Evolutionary conservation across 2,888 invertebrate genomes (phyloP).

Genomic region (Hedya salicella): DNA sequence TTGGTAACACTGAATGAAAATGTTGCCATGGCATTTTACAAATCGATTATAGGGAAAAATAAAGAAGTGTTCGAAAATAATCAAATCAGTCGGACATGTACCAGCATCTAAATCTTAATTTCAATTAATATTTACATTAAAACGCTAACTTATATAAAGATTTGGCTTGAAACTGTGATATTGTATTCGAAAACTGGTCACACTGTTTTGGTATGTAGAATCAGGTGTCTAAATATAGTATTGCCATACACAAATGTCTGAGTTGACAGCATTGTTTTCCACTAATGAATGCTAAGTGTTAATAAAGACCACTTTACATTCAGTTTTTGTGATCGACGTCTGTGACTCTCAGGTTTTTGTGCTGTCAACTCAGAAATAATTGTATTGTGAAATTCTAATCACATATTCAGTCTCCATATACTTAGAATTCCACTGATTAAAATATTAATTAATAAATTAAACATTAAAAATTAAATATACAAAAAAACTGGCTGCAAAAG

Average conservation of each 20-base stretch:
- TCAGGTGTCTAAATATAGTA: conserved; percentile 24
- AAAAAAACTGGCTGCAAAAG: conserved; percentile 68
- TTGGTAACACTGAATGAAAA: not conserved
- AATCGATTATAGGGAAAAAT: not conserved
- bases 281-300: no score
- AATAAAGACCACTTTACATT: no score
- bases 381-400: conserved; percentile 21
- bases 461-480: conserved; percentile 51
- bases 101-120: conserved; percentile 39
- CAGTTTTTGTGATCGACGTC: no score
- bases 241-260: conserved; percentile 27
- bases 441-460: conserved; percentile 48
- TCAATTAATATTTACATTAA: conserved; percentile 46
- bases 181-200: conserved; percentile 63
- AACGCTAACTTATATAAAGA: conserved; percentile 54
- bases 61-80: conserved; percentile 7
- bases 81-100: conserved; percentile 35
- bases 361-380: conserved; percentile 6
- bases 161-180: conserved; percentile 61
- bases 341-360: no score
- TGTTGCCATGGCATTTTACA: conserved; percentile 8
- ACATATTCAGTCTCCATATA: conserved; percentile 28
- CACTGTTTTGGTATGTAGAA: conserved; percentile 73
- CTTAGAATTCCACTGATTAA: conserved; percentile 38
- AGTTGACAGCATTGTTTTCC: not conserved